Conservation (phyloP, 2,797 vertebrate species). For the Pseudochaenichthys georgianus region DNA sequence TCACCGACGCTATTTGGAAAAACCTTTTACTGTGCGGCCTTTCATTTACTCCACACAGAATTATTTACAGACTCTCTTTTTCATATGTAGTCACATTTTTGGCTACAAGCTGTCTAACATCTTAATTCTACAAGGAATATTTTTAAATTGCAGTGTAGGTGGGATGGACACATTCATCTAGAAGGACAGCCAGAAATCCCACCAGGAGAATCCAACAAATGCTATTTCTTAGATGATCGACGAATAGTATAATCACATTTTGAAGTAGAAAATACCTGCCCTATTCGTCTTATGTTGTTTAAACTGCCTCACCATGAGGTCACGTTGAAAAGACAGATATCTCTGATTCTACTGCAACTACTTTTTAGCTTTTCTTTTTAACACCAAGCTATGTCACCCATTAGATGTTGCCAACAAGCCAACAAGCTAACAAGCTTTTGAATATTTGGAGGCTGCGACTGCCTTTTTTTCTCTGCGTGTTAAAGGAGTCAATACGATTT, state of each 20-base stretch:
- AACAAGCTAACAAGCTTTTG: neutral
- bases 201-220: neutral
- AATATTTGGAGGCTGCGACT: neutral
- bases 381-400: neutral
- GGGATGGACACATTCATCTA: conserved; percentile 2
- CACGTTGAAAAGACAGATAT: neutral
- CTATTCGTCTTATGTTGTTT: no score
- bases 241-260: neutral
- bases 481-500: neutral
- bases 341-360: neutral
- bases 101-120: neutral
- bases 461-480: neutral
- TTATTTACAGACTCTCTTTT: conserved; percentile 4
- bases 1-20: conserved; percentile 7
- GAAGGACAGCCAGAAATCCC: neutral
- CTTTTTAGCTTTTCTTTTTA: neutral
- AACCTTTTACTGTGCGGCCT: neutral
- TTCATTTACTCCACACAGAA: neutral
- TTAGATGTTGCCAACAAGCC: no score
- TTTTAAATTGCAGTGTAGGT: neutral
- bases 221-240: neutral
- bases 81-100: neutral
- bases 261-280: neutral
- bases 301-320: no score
- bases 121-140: neutral